Evolutionary conservation across 2,888 invertebrate genomes (phyloP).

Genomic region (Pollenia angustigena): DNA sequence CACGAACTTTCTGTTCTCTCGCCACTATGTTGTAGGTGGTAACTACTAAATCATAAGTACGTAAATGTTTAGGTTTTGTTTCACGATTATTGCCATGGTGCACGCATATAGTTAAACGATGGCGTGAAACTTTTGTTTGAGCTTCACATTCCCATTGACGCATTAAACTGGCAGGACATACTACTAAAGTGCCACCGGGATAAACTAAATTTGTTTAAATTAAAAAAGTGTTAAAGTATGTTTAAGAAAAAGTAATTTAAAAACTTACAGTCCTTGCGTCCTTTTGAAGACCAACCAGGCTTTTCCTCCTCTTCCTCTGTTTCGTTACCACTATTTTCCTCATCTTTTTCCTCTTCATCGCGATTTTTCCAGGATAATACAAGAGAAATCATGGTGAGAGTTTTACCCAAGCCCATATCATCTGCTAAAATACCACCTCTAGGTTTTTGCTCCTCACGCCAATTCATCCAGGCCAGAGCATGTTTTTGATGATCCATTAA

Average conservation of each 20-base stretch:
- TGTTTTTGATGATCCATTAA: constrained; percentile 94
- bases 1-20: constrained; percentile 86
- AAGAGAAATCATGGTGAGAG: constrained; percentile 92
- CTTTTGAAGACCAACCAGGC: constrained; percentile 79
- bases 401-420: constrained; percentile 87
- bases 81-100: constrained; percentile 94
- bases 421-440: constrained; percentile 94
- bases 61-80: constrained; percentile 86
- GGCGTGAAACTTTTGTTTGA: constrained; percentile 86
- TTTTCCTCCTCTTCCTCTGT: constrained; percentile 75
- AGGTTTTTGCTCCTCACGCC: constrained; percentile 95
- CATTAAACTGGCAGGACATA: constrained; percentile 96
- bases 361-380: constrained; percentile 86
- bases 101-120: constrained; percentile 87
- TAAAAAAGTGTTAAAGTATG: neutral
- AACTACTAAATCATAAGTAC: constrained; percentile 91
- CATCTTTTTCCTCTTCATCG: constrained; percentile 78
- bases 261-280: constrained; percentile 80
- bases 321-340: constrained; percentile 72
- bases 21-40: constrained; percentile 93
- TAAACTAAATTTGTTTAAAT: constrained; percentile 81
- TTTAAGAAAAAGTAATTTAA: constrained; percentile 6
- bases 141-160: constrained; percentile 96
- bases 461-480: constrained; percentile 94
- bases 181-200: constrained; percentile 91